phyloP scores from a whole-genome alignment of 1,140 invertebrate species.

The Mylabris phalerata region DNA sequence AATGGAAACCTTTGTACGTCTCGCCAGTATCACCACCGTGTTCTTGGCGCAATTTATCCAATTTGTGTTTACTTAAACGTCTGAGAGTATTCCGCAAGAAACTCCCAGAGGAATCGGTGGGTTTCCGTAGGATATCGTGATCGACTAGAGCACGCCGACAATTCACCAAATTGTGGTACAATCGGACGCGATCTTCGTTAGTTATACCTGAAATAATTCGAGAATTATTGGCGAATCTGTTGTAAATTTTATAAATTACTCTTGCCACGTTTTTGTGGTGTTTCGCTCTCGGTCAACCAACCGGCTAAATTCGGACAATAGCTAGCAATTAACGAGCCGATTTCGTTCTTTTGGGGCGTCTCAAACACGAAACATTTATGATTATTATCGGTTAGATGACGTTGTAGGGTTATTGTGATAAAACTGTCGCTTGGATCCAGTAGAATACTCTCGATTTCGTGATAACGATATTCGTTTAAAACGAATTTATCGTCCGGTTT shows the following conservation, averaged over 20 bases:
- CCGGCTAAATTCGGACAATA: slow-evolving; percentile 80
- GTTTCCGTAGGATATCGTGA: slow-evolving; percentile 71
- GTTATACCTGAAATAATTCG: slow-evolving; percentile 51
- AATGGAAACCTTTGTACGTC: slow-evolving; percentile 80
- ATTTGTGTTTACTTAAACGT: slow-evolving; percentile 76
- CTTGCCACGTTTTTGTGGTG: slow-evolving; percentile 50
- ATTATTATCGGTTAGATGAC: slow-evolving; percentile 55
- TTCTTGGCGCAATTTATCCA: slow-evolving; percentile 79
- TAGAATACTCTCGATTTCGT: slow-evolving; percentile 83
- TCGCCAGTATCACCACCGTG: slow-evolving; percentile 70
- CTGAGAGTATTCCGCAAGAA: slow-evolving; percentile 84
- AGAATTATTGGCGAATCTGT: background rate
- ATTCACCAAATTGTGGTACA: slow-evolving; percentile 75
- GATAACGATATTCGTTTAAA: slow-evolving; percentile 80
- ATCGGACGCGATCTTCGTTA: slow-evolving; percentile 71
- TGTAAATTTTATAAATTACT: slow-evolving; percentile 33
- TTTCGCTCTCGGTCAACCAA: slow-evolving; percentile 79
- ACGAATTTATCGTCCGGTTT: slow-evolving; percentile 86
- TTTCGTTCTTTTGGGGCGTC: slow-evolving; percentile 81
- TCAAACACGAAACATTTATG: slow-evolving; percentile 92
- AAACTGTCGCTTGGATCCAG: slow-evolving; percentile 88
- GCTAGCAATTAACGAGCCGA: slow-evolving; percentile 85
- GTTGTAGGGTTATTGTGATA: slow-evolving; percentile 71
- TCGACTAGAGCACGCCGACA: slow-evolving; percentile 77
- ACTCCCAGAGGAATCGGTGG: slow-evolving; percentile 66